Percentiles rank a stretch among this genome's conserved stretches.
These are phyloP conservation scores for Nasonia vitripennis DNA, from an alignment of 1,140 invertebrate genomes.

Conservation along the genomic window DNA sequence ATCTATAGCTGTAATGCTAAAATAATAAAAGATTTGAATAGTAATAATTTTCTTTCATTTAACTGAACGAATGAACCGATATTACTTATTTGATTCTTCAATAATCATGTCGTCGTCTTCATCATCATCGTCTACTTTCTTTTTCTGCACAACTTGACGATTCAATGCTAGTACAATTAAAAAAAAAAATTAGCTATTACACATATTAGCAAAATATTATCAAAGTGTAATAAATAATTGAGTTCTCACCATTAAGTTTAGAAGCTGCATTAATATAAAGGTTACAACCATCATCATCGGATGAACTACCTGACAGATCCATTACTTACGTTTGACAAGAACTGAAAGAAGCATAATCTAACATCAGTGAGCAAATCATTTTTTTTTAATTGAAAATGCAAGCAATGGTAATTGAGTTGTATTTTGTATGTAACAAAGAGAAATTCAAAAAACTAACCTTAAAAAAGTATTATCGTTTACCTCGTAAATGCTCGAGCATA, in stretches of 20 bases:
- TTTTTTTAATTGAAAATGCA: too few relatives aligned
- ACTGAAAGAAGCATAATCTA: background rate
- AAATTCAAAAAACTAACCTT: conserved; percentile 28
- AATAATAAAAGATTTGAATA: background rate
- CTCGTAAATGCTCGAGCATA: too few relatives aligned
- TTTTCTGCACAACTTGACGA: background rate
- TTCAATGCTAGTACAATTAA: conserved; percentile 22
- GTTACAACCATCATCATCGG: conserved; percentile 58
- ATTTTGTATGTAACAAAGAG: background rate
- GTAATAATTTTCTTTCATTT: background rate
- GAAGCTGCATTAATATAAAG: conserved; percentile 57
- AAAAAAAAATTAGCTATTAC: background rate
- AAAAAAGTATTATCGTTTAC: background rate
- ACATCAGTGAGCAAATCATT: too few relatives aligned
- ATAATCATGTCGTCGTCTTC: background rate
- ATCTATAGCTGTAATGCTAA: background rate
- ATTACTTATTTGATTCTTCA: background rate
- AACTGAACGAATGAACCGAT: background rate
- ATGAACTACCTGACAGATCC: conserved; percentile 53
- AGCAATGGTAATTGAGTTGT: background rate
- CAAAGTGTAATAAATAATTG: conserved; percentile 15
- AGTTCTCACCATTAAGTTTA: conserved; percentile 56
- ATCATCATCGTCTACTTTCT: background rate
- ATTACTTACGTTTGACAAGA: conserved; percentile 40
- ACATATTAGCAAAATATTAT: background rate